A percentile compares a stretch with the other conserved stretches of the same genome.
Conservation (phyloP, 1,140 invertebrate genomes). For the Conus betulinus region DNA sequence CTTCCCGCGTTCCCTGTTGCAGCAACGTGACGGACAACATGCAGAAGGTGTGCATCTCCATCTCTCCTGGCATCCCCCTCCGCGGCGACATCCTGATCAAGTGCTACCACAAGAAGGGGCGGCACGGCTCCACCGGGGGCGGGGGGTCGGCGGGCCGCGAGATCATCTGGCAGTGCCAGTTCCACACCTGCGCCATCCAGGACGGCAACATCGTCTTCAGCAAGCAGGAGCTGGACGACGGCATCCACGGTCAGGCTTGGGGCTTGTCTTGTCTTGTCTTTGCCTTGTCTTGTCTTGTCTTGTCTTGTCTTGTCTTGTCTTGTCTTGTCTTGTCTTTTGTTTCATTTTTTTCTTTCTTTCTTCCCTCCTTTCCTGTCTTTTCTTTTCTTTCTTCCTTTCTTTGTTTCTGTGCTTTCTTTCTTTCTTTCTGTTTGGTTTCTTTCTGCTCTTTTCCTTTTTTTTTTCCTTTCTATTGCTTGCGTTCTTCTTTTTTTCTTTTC, state of each 20-base stretch:
- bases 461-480: background rate
- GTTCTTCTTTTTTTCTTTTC: background rate
- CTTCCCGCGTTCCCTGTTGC: conserved; percentile 41
- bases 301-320: background rate
- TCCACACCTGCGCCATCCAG: conserved; percentile 93
- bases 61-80: conserved; percentile 84
- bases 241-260: conserved; percentile 82
- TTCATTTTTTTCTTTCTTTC: background rate
- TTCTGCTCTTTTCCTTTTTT: background rate
- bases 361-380: background rate
- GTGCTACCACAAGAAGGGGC: conserved; percentile 85
- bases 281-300: background rate
- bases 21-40: conserved; percentile 75
- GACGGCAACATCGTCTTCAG: conserved; percentile 89
- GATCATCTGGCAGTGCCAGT: conserved; percentile 88
- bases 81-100: conserved; percentile 93
- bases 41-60: conserved; percentile 75
- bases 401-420: background rate
- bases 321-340: background rate
- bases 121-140: background rate
- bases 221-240: conserved; percentile 90
- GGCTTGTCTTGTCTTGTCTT: background rate
- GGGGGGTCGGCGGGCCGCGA: conserved; percentile 64
- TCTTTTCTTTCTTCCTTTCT: background rate
- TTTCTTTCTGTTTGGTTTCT: background rate